A percentile compares a stretch with the other conserved stretches of the same genome.
Evolutionary conservation across 2,113 vertebrate species (phyloP).

Genomic region (Tetrao urogallus): DNA sequence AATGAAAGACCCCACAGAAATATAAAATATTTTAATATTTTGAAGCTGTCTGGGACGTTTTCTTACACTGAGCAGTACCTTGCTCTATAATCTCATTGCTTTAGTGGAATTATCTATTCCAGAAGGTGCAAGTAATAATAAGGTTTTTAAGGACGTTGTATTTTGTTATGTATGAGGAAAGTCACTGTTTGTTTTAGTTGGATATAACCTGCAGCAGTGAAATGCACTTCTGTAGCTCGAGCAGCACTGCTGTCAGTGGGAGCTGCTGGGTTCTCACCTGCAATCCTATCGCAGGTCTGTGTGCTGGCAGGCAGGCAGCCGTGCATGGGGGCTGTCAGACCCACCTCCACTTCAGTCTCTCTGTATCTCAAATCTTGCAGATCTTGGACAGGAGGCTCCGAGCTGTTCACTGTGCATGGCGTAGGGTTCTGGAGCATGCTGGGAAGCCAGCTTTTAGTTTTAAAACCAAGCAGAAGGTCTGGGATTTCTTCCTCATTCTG

Average conservation of each 20-base stretch:
- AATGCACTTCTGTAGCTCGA: neutral
- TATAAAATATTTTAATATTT: constrained; percentile 16
- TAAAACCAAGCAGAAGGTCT: neutral
- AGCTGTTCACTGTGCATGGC: neutral
- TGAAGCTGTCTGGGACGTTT: neutral
- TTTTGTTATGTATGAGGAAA: neutral
- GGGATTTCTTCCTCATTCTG: neutral
- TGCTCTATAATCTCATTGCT: neutral
- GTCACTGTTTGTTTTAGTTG: neutral
- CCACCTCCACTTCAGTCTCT: neutral
- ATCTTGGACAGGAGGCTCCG: neutral
- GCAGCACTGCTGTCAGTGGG: neutral
- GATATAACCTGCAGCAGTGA: neutral
- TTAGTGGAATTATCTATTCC: neutral
- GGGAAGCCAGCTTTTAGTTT: neutral
- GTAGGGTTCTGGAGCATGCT: neutral
- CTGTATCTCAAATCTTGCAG: neutral
- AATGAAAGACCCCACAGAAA: neutral
- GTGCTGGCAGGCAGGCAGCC: too few species aligned
- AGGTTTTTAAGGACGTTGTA: neutral
- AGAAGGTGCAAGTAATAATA: neutral
- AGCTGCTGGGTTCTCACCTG: neutral
- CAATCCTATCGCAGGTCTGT: too few species aligned
- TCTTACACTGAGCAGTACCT: neutral
- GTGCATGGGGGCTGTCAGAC: neutral